Evolutionary conservation across 1,140 invertebrate species (phyloP).

Genomic region (Drosophila parabipectinata): DNA sequence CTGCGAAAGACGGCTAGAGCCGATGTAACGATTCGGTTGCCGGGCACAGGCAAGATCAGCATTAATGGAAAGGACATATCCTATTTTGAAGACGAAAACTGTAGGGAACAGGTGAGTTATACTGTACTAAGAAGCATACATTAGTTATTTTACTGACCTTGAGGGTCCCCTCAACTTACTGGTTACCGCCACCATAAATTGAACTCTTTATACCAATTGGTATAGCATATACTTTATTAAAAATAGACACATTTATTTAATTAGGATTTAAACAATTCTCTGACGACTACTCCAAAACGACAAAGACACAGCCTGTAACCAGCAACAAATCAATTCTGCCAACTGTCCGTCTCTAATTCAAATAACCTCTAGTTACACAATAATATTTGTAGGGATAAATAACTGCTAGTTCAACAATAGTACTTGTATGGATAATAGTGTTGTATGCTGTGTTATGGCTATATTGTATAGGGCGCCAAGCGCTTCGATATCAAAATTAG

Average conservation of each 20-base stretch:
- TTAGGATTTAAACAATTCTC: constrained; percentile 70
- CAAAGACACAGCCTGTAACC: constrained; percentile 77
- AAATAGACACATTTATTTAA: constrained; percentile 56
- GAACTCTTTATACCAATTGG: background rate
- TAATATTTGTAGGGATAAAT: constrained; percentile 26
- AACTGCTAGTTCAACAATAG: constrained; percentile 8
- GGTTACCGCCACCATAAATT: background rate
- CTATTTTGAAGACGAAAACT: constrained; percentile 89
- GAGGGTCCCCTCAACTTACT: too few relatives aligned
- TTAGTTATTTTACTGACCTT: too few relatives aligned
- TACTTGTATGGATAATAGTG: constrained; percentile 41
- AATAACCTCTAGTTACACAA: constrained; percentile 53
- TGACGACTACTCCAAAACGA: constrained; percentile 75
- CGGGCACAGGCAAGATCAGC: constrained; percentile 92
- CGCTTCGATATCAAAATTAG: constrained; percentile 53
- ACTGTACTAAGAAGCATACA: background rate
- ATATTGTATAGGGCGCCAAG: constrained; percentile 55
- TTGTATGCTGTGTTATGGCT: constrained; percentile 29
- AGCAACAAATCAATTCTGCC: constrained; percentile 71
- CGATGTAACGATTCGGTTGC: constrained; percentile 87
- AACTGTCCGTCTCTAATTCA: constrained; percentile 68
- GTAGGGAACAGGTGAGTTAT: constrained; percentile 89
- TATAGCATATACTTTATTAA: constrained; percentile 59
- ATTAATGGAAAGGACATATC: constrained; percentile 92
- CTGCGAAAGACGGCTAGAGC: constrained; percentile 89